Percentiles rank a stretch among this genome's conserved stretches.
These are phyloP conservation scores for Melinopterus prodromus DNA, from an alignment of 2,888 invertebrate species.

Conservation along the genomic window DNA sequence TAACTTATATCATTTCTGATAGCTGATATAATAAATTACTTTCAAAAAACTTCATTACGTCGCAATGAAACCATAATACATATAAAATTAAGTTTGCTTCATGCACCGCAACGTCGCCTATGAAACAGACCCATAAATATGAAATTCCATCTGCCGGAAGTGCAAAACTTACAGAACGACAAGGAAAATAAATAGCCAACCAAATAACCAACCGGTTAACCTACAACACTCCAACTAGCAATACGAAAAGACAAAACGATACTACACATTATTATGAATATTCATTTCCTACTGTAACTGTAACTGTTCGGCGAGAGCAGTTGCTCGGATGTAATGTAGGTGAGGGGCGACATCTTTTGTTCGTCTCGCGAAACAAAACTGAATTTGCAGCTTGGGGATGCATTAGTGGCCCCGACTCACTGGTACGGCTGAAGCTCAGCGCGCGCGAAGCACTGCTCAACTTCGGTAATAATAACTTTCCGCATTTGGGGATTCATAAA, in stretches of 20 bases:
- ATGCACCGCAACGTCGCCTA: not conserved
- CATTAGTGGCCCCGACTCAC: not conserved
- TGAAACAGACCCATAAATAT: not conserved
- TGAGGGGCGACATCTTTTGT: not conserved
- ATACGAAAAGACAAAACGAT: not conserved
- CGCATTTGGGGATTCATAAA: not conserved
- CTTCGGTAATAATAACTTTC: constrained; percentile 4
- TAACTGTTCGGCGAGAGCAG: not conserved
- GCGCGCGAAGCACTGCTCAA: not conserved
- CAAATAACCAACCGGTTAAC: too few species aligned
- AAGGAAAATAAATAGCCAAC: too few species aligned
- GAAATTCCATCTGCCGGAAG: not conserved
- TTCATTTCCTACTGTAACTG: not conserved
- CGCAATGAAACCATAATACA: not conserved
- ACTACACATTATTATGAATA: not conserved
- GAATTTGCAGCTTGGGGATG: not conserved
- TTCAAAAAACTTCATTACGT: not conserved
- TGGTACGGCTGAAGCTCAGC: not conserved
- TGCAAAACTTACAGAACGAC: too few species aligned
- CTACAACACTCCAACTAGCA: not conserved
- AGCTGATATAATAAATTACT: too few species aligned
- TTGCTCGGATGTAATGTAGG: not conserved
- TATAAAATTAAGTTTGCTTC: not conserved
- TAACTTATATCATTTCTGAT: too few species aligned
- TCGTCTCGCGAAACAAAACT: not conserved